Evolutionary conservation across 2,797 vertebrate genomes (phyloP).

Genomic region (Squalus acanthias): DNA sequence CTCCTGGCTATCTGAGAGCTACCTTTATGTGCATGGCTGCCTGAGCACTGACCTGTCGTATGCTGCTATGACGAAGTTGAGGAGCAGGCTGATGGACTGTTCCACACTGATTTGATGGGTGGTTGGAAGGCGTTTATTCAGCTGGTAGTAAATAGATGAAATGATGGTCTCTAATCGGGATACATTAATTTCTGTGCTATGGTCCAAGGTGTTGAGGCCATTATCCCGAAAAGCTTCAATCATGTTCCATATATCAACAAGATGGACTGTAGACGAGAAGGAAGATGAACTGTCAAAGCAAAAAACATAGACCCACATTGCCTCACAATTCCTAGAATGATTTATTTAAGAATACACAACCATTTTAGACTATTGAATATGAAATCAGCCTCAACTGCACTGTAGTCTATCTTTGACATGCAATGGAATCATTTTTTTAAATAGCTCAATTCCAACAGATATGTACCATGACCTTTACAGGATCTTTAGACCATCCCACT

Average conservation of each 20-base stretch:
- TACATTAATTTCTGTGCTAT: slow-evolving; percentile 82
- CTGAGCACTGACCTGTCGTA: slow-evolving; percentile 79
- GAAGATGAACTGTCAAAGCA: neutral
- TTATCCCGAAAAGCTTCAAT: slow-evolving; percentile 97
- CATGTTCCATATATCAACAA: slow-evolving; percentile 98
- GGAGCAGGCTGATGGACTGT: slow-evolving; percentile 91
- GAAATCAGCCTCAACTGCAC: neutral
- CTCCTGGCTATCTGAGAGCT: neutral
- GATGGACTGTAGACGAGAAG: slow-evolving; percentile 68
- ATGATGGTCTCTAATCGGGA: slow-evolving; percentile 93
- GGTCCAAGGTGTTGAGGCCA: slow-evolving; percentile 92
- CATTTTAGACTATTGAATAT: neutral
- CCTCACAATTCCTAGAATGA: neutral
- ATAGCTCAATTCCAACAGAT: too few species aligned
- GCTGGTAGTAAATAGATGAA: slow-evolving; percentile 95
- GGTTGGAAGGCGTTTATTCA: slow-evolving; percentile 92
- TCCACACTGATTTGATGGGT: slow-evolving; percentile 96
- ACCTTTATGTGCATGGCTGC: neutral
- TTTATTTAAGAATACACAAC: neutral
- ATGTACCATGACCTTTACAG: neutral
- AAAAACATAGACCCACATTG: neutral
- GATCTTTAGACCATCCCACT: neutral
- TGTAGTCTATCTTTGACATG: neutral
- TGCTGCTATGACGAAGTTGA: slow-evolving; percentile 93
- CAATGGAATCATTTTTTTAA: neutral